Base-by-base conservation (phyloP, 2,113 vertebrate species). In the Eolophus roseicapilla region DNA sequence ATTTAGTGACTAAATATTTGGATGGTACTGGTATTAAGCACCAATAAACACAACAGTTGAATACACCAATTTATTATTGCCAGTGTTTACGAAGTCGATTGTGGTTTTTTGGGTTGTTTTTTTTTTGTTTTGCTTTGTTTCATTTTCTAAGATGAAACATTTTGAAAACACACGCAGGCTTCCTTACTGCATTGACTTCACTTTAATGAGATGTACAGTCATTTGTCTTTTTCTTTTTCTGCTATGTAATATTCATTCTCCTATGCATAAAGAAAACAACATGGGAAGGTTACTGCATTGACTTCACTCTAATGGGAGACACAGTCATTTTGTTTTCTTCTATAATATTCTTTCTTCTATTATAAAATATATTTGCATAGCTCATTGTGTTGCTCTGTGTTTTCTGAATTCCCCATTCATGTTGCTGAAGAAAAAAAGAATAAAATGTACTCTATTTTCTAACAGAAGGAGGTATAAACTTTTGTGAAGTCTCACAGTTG, bases 1-100 rank as follows among this genome's bases (percentile, higher is more conserved):
- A 97, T 97, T 98, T 98, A 98, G 98, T 98, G 98, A 98, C 98
- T 98, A 99, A 99, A 98, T 98, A 99, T 98, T 99, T 98, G 98
- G 98, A 98, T 98, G 97, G 98, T 98, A 97, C 97, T 53, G 8
- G 69, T 91, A 94, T 94, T 96, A 87, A 25, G 77, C 53, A 70
- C 67, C 82, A 98, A 98, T 98, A 98, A 98, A 98, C 97, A 98
- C 96, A 98, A 98, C 98, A 98, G 98, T 98, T 98, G 98, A 98
- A 98, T 93, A 97, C 92, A 98, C 96, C 93, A 96, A 97, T 98
- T 98, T 93, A 96, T 93, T 96, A 95, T 97, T 96, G 97, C 97
- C 97, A 98, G 95, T 98, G 97, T 98, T 98, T 97, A 82, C 98
- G 97, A 98, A 98, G 97, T 98, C 97, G 97, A 97, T 96, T 98